Evolutionary conservation across 92 coral and sea anemone species (phyloP), one percentile per base, ranked within the genome.

Genomic region (Phenganax subtilis): DNA sequence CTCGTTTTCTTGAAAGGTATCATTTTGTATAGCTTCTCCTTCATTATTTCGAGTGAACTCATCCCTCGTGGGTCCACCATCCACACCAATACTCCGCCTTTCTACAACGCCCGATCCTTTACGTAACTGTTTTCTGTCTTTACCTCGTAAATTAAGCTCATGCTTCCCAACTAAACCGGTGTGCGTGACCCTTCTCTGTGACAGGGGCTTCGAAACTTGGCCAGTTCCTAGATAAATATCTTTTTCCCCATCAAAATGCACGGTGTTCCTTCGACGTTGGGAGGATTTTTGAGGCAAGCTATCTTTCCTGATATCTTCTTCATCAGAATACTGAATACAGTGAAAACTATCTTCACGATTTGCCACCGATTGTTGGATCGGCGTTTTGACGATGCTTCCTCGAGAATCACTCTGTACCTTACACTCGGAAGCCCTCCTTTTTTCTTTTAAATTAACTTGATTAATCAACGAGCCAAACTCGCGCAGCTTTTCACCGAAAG

Each of bases 231-330:
- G 10, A 3, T 31, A 14, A 14, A 12, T 55, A 58, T 55, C 16
- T 56, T 75, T 17, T 30, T 29, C 53, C 10, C 54, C 44, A 57
- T 31, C 70, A 76, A 6, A 20, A 76, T 61, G 25, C 15, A 57
- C 70, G 8, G 81, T 76, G 54, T 29, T 68, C 37, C 70, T 27
- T 28, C 69, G 53, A 57, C 29, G 57, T 5, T 25, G 52, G 31
- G 69, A 30, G 60, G 71, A 30, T 76, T 30, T 59, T 25, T 12
- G 81, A 56, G 81, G 70, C 11, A 30, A 25, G 44, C 27, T 70
- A 57, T 76, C 70, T 12, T 37, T 76, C 31, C 54, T 57, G 67
- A 76, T 57, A 68, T 37, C 54, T 68, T 68, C 73, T 68, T 68
- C 73, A 68, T 37, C 70, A 20, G 27, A 9, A 64, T 0, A 16